Conservation (phyloP, 1,140 invertebrate species). For the Argopecten irradians region DNA sequence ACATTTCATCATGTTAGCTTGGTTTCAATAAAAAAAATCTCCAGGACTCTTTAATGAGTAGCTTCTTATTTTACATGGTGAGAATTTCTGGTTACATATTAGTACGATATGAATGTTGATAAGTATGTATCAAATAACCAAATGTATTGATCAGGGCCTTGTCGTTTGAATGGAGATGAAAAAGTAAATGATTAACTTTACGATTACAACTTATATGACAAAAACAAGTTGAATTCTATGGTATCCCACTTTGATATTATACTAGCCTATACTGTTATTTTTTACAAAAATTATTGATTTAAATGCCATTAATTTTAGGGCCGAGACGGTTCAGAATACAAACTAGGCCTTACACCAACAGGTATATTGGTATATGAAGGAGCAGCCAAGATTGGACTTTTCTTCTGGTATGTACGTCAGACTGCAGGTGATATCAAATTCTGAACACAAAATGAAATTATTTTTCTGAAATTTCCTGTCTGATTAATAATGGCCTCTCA, state of each 20-base stretch:
- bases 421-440: neutral
- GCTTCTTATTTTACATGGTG: too few species aligned
- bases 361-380: conserved; percentile 97
- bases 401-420: conserved; percentile 89
- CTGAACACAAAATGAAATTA: neutral
- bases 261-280: neutral
- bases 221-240: neutral
- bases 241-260: neutral
- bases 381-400: conserved; percentile 97
- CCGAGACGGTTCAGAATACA: conserved; percentile 97
- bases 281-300: neutral
- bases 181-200: too few species aligned
- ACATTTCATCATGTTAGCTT: too few species aligned
- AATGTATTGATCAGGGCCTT: too few species aligned
- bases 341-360: conserved; percentile 96
- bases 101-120: too few species aligned
- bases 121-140: too few species aligned
- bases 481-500: neutral
- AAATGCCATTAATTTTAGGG: conserved; percentile 82
- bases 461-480: neutral
- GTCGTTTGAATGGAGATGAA: too few species aligned
- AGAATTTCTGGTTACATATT: too few species aligned
- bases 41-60: too few species aligned
- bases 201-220: neutral
- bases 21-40: too few species aligned